phyloP scores from a whole-genome alignment of 2,797 vertebrate genomes.

The Manis javanica region DNA sequence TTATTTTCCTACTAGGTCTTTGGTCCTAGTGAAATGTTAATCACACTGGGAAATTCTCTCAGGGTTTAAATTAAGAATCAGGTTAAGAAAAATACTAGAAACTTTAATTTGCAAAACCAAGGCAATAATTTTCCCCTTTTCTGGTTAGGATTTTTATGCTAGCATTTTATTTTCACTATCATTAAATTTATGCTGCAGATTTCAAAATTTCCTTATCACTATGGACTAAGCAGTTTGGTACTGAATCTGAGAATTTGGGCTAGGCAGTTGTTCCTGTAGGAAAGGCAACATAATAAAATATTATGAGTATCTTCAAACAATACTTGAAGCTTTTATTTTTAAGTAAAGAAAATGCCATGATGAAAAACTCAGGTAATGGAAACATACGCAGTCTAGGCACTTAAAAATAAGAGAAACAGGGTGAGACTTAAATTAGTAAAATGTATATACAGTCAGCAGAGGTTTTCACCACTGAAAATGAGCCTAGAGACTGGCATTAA shows the following conservation, averaged over 20 bases:
- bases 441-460: background rate
- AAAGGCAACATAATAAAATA: background rate
- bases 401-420: background rate
- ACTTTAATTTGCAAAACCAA: conserved; percentile 26
- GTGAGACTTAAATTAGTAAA: conserved; percentile 19
- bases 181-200: background rate
- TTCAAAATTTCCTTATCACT: conserved; percentile 22
- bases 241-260: background rate
- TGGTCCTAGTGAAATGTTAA: conserved; percentile 7
- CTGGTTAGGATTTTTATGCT: background rate
- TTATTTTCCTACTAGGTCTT: conserved; percentile 25
- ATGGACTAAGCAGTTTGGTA: background rate
- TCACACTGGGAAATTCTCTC: background rate
- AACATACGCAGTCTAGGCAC: background rate
- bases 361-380: conserved; percentile 36
- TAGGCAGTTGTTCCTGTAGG: background rate
- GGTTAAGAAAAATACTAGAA: conserved; percentile 9
- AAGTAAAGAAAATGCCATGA: background rate
- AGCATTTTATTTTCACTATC: background rate
- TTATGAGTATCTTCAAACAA: background rate
- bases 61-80: conserved; percentile 10
- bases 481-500: background rate
- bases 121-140: background rate
- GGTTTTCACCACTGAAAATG: background rate
- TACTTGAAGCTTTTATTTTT: background rate